Evolutionary conservation across 2,888 invertebrate genomes (phyloP).

Genomic region (Sericinus montela): DNA sequence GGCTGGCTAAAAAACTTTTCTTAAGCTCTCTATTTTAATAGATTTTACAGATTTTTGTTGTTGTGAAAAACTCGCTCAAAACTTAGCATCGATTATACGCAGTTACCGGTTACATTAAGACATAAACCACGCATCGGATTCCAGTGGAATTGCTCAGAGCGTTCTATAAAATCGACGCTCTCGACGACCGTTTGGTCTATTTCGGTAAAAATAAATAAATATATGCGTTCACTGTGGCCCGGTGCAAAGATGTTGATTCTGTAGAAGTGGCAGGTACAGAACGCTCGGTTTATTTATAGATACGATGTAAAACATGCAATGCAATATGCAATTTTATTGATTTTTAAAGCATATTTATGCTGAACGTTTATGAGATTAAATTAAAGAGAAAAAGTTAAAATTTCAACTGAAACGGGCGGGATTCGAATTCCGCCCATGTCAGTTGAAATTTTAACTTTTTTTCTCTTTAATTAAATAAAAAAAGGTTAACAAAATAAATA

Average conservation of each 20-base stretch:
- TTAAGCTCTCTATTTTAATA: too few species aligned
- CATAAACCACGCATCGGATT: constrained; percentile 69
- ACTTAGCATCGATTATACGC: constrained; percentile 11
- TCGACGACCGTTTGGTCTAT: constrained; percentile 72
- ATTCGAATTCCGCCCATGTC: too few species aligned
- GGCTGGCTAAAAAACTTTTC: too few species aligned
- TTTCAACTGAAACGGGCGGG: too few species aligned
- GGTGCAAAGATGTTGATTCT: constrained; percentile 21
- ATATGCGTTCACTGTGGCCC: constrained; percentile 54
- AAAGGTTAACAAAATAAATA: too few species aligned
- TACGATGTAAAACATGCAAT: neutral
- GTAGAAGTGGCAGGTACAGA: constrained; percentile 29
- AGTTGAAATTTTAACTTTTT: too few species aligned
- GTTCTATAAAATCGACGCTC: constrained; percentile 60
- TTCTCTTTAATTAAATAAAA: too few species aligned
- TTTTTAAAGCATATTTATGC: too few species aligned
- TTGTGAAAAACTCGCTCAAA: neutral
- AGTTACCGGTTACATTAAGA: constrained; percentile 52
- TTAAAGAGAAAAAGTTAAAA: too few species aligned
- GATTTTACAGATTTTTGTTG: neutral
- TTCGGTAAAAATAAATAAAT: constrained; percentile 78
- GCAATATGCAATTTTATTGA: too few species aligned
- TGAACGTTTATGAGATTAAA: too few species aligned
- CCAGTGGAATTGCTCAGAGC: constrained; percentile 60
- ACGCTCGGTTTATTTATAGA: constrained; percentile 3